Conservation (phyloP, 2,797 vertebrate genomes). For the Cirrhinus mrigala region DNA sequence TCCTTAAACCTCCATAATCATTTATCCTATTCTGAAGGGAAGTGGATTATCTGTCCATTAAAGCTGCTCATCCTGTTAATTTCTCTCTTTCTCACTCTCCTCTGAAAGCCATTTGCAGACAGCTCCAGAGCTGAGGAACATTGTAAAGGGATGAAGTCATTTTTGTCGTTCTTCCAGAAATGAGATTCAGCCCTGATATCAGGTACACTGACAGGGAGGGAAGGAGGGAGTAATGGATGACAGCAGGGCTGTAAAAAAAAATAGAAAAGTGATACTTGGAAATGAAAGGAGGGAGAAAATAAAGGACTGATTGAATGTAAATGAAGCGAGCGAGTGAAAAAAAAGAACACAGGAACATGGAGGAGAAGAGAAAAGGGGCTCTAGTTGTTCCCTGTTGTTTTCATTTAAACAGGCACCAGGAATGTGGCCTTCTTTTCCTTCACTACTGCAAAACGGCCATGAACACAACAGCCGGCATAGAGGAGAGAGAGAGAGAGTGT, state of each 20-base stretch:
- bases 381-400: slow-evolving; percentile 32
- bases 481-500: not conserved
- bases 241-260: not conserved
- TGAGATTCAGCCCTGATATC: slow-evolving; percentile 57
- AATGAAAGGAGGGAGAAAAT: slow-evolving; percentile 37
- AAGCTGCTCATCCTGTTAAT: not conserved
- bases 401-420: slow-evolving; percentile 49
- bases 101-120: slow-evolving; percentile 33
- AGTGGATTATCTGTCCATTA: not conserved
- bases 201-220: slow-evolving; percentile 39
- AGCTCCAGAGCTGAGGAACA: slow-evolving; percentile 39
- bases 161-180: slow-evolving; percentile 42
- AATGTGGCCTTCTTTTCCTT: slow-evolving; percentile 63
- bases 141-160: slow-evolving; percentile 61
- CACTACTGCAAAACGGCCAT: slow-evolving; percentile 43
- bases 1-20: not conserved
- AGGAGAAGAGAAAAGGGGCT: not conserved
- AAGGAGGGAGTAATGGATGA: slow-evolving; percentile 19
- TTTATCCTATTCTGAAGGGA: not conserved
- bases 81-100: not conserved
- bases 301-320: slow-evolving; percentile 42
- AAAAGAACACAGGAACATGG: not conserved
- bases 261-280: slow-evolving; percentile 10
- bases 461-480: slow-evolving; percentile 31
- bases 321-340: slow-evolving; percentile 11